These are phyloP conservation scores for Hemibagrus wyckioides DNA, from an alignment of 2,113 vertebrate genomes.

Conservation along the genomic window DNA sequence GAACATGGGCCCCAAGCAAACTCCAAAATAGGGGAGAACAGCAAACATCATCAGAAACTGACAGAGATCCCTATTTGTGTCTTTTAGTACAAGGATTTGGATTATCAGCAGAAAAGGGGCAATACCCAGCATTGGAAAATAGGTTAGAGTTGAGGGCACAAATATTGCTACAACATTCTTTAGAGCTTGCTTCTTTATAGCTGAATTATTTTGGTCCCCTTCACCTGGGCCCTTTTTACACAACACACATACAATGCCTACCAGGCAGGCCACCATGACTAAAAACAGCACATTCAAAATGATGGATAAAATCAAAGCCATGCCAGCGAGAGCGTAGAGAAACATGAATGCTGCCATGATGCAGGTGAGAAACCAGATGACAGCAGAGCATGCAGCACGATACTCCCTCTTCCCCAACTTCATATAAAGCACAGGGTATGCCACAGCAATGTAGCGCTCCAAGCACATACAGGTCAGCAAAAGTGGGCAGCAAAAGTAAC, in stretches of 20 bases:
- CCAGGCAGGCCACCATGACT: conserved; percentile 57
- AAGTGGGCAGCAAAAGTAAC: conserved; percentile 62
- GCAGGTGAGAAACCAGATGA: conserved; percentile 60
- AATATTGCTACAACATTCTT: conserved; percentile 59
- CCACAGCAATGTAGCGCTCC: conserved; percentile 62
- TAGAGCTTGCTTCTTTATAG: conserved; percentile 59
- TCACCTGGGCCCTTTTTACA: conserved; percentile 55
- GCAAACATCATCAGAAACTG: neutral
- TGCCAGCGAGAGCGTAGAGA: neutral
- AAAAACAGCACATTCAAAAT: conserved; percentile 55
- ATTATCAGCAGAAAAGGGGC: conserved; percentile 25
- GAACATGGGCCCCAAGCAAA: conserved; percentile 64
- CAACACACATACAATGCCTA: conserved; percentile 51
- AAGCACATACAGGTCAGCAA: conserved; percentile 67
- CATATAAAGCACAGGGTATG: conserved; percentile 58
- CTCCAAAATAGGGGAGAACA: conserved; percentile 54
- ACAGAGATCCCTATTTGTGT: fast-evolving
- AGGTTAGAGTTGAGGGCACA: conserved; percentile 51
- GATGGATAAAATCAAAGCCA: conserved; percentile 21
- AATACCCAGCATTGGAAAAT: conserved; percentile 53
- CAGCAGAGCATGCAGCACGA: conserved; percentile 42
- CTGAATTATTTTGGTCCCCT: conserved; percentile 25
- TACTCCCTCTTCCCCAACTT: too few species aligned
- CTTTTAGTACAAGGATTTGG: fast-evolving
- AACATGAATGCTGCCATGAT: conserved; percentile 17